Evolutionary conservation across 2,888 invertebrate genomes (phyloP), one percentile per base, ranked within the genome.

Genomic region (Leucophora obtusa): DNA sequence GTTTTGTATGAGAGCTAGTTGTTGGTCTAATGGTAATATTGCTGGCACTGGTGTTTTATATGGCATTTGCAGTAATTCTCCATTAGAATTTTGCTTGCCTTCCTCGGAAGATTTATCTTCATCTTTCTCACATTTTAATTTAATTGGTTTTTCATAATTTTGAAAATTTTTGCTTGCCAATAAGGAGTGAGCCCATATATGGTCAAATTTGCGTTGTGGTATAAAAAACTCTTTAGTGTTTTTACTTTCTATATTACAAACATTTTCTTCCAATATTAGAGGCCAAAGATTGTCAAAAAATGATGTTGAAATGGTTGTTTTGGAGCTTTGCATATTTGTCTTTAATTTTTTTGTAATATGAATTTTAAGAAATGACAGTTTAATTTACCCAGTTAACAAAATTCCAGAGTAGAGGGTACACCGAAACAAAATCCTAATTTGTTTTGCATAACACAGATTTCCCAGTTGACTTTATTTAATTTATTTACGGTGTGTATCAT

Each of bases 211-310:
- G 4, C 80, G 51, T n/a, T 74, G 21, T 0, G 89, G 88, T 18
- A 77, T 73, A 68, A 86, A 88, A 18, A 65, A 85, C n/a, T 82
- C 71, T 0, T 33, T 24, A 8, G 24, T 47, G 4, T 83, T 47
- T 18, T 82, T 69, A 51, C 83, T 85, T 18, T 73, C 59, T 17
- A 84, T 78, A 6, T 84, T 85, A 58, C 87, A 89, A 10, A 73
- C 35, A 63, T 86, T 87, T 5, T 85, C 83, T 0, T 87, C 82
- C 17, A 89, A 72, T 65, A 89, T 85, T n/a, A 84, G 62, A 0
- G 88, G 88, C 89, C 89, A 88, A 7, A 89, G 74, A 6, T 82
- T 77, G 6, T 89, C 86, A 17, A 87, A 86, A 69, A 87, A 86
- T 0, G 68, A 35, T n/a, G 51, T 56, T 2, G 24, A 58, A 51